Percentiles rank a stretch among this genome's conserved stretches.
Evolutionary conservation across 2,888 invertebrate genomes (phyloP).

Genomic region (Pomacea canaliculata): DNA sequence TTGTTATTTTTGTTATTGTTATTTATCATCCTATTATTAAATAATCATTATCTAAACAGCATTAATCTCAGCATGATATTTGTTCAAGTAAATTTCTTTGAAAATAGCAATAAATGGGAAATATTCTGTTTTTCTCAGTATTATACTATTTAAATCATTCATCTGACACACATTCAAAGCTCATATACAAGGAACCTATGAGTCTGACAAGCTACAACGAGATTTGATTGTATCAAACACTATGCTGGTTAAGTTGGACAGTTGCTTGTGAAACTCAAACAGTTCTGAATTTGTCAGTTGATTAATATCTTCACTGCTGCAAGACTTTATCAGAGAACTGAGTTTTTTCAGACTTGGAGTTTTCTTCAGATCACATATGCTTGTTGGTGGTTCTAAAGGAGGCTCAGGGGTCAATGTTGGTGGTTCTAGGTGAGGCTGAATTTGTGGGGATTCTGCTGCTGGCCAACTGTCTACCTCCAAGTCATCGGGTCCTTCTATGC

Average conservation of each 20-base stretch:
- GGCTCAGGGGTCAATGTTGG: neutral
- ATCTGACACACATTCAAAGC: too few species aligned
- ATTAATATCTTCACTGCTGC: constrained; percentile 23
- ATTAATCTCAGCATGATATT: too few species aligned
- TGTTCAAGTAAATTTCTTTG: too few species aligned
- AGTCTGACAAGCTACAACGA: too few species aligned
- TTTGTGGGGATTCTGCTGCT: neutral
- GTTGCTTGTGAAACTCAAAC: constrained; percentile 39
- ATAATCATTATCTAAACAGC: too few species aligned
- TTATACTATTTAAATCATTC: too few species aligned
- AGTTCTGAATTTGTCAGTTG: constrained; percentile 32
- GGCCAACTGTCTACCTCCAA: neutral
- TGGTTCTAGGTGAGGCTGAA: neutral
- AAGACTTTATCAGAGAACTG: constrained; percentile 22
- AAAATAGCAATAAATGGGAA: too few species aligned
- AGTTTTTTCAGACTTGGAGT: neutral
- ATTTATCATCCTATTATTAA: too few species aligned
- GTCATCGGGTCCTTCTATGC: constrained; percentile 18
- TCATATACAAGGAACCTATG: too few species aligned
- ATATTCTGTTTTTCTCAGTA: too few species aligned
- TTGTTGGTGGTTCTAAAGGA: neutral
- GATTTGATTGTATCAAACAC: constrained; percentile 32
- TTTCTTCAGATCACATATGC: neutral
- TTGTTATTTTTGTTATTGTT: too few species aligned
- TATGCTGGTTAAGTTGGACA: constrained; percentile 31